Conservation (phyloP, 2,888 invertebrate genomes). For the Eupithecia inturbata region DNA sequence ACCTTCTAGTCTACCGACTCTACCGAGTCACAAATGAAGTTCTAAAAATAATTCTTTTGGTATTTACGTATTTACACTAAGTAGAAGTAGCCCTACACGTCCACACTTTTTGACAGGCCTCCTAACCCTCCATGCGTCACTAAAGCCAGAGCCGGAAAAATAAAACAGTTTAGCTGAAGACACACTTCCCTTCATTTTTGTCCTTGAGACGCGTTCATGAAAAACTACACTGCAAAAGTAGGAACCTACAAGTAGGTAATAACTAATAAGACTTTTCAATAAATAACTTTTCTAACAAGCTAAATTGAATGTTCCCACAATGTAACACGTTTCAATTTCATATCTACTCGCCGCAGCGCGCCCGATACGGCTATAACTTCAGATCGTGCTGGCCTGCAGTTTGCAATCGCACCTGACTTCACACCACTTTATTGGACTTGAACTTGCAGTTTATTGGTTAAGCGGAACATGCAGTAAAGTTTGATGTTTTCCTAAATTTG, state of each 20-base stretch:
- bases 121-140: not conserved
- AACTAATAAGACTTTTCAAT: not conserved
- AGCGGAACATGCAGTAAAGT: conserved; percentile 11
- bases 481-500: not conserved
- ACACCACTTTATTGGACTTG: conserved; percentile 36
- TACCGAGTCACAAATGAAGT: not conserved
- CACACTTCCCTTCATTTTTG: not conserved
- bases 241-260: not conserved
- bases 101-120: not conserved
- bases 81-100: not conserved
- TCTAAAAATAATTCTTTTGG: too few species aligned
- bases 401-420: conserved; percentile 37
- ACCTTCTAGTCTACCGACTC: not conserved
- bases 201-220: not conserved
- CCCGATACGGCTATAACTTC: conserved; percentile 37
- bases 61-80: not conserved
- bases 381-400: conserved; percentile 34
- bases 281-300: conserved; percentile 3
- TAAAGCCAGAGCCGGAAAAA: not conserved
- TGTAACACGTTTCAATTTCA: conserved; percentile 18
- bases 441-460: conserved; percentile 36
- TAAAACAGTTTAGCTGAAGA: not conserved
- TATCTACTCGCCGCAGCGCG: conserved; percentile 14
- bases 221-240: not conserved
- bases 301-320: conserved; percentile 8